phyloP scores from a whole-genome alignment of 2,797 vertebrate species.

The Chloroceryle inda region DNA sequence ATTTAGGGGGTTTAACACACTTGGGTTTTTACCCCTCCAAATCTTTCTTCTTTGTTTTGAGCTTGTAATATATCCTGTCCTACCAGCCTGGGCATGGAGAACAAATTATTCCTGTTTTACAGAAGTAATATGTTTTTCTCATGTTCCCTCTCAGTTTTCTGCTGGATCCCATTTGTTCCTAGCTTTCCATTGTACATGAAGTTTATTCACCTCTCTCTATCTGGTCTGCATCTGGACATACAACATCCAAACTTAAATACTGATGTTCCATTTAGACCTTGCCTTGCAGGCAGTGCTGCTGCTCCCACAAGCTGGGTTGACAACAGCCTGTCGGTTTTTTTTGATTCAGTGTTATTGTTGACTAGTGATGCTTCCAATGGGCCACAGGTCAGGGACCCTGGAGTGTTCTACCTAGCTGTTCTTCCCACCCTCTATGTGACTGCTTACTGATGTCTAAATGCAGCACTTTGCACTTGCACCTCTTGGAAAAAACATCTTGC shows the following conservation, averaged over 20 bases:
- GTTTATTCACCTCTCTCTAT: background rate
- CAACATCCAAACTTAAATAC: background rate
- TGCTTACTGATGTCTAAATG: background rate
- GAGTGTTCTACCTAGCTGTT: background rate
- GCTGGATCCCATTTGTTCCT: background rate
- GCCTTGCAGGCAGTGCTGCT: background rate
- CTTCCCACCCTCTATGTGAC: background rate
- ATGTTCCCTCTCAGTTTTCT: background rate
- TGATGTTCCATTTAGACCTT: background rate
- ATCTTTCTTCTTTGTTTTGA: background rate
- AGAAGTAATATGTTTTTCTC: background rate
- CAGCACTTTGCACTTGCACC: background rate
- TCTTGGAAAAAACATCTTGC: background rate
- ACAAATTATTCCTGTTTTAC: background rate
- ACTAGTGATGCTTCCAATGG: background rate
- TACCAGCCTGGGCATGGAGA: background rate
- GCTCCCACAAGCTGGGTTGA: rapidly evolving
- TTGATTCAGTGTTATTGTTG: background rate
- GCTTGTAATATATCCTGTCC: background rate
- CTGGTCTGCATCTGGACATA: background rate
- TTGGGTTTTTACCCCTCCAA: background rate
- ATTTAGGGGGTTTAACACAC: background rate
- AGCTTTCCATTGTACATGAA: background rate
- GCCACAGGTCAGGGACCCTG: background rate
- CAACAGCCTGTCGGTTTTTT: background rate